These are phyloP conservation scores for Caenorhabditis auriculariae DNA, from an alignment of 2,888 invertebrate species.

Conservation along the genomic window DNA sequence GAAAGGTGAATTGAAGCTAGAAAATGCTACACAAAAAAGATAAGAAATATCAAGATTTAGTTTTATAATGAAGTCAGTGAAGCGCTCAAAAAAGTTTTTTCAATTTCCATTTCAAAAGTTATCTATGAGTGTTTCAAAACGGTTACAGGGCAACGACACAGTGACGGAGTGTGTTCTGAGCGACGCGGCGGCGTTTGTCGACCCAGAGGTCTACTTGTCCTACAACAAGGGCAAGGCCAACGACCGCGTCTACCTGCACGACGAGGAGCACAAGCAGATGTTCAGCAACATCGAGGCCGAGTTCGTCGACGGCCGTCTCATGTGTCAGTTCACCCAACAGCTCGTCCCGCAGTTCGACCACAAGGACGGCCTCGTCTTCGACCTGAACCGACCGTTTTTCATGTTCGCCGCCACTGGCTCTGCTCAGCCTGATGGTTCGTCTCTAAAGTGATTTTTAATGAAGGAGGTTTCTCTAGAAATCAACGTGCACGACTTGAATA, in stretches of 20 bases:
- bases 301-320: constrained; percentile 46
- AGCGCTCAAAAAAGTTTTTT: no score
- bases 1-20: no score
- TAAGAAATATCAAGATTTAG: no score
- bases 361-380: constrained; percentile 47
- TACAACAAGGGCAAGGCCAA: constrained; percentile 54
- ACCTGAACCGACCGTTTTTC: constrained; percentile 49
- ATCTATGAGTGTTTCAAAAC: no score
- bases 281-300: constrained; percentile 38
- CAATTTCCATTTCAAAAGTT: no score
- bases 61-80: no score
- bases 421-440: constrained; percentile 58
- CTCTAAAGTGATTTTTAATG: background rate
- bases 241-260: constrained; percentile 52
- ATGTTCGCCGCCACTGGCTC: constrained; percentile 59
- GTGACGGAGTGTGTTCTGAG: constrained; percentile 58
- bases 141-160: constrained; percentile 55
- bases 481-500: constrained; percentile 54
- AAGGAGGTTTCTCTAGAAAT: constrained; percentile 43
- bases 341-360: constrained; percentile 53
- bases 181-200: constrained; percentile 42
- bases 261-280: constrained; percentile 21
- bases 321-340: constrained; percentile 51
- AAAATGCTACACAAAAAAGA: no score
- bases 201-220: constrained; percentile 58